A percentile compares a stretch with the other conserved stretches of the same genome.
These are phyloP conservation scores for Falco peregrinus DNA, from an alignment of 2,797 vertebrate genomes.

Conservation along the genomic window DNA sequence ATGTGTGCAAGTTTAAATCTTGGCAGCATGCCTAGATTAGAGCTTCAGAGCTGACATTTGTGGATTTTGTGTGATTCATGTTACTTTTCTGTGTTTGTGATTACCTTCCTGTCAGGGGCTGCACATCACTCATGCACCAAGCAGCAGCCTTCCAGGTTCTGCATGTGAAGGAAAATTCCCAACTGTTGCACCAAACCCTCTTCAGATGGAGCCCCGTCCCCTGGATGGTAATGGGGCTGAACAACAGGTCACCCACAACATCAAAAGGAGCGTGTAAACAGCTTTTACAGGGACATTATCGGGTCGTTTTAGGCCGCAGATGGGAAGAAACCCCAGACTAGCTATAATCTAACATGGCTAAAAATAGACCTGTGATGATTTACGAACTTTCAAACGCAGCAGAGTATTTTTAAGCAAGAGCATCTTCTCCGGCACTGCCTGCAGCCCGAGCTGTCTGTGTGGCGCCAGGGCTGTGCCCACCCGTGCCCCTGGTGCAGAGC, in stretches of 20 bases:
- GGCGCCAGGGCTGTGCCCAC: neutral
- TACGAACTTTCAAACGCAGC: slow-evolving; percentile 17
- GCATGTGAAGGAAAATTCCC: neutral
- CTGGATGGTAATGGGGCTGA: fast-evolving
- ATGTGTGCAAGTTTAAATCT: neutral
- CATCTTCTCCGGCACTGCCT: neutral
- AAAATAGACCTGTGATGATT: slow-evolving; percentile 34
- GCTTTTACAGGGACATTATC: neutral
- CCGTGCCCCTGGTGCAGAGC: neutral
- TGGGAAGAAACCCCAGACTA: neutral
- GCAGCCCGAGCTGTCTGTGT: neutral
- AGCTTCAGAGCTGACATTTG: neutral
- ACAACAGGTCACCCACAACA: neutral
- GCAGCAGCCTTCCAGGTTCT: neutral
- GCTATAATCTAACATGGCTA: neutral
- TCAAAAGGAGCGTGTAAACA: fast-evolving
- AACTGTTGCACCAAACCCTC: slow-evolving; percentile 10
- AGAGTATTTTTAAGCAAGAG: neutral
- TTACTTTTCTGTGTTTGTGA: neutral
- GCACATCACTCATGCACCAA: neutral
- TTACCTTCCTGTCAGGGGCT: neutral
- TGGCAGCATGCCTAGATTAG: neutral
- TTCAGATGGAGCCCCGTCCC: neutral
- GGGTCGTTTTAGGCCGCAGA: neutral
- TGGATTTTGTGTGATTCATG: neutral